These are phyloP conservation scores for Melierax canorus DNA, from an alignment of 2,113 vertebrate genomes.

Conservation along the genomic window DNA sequence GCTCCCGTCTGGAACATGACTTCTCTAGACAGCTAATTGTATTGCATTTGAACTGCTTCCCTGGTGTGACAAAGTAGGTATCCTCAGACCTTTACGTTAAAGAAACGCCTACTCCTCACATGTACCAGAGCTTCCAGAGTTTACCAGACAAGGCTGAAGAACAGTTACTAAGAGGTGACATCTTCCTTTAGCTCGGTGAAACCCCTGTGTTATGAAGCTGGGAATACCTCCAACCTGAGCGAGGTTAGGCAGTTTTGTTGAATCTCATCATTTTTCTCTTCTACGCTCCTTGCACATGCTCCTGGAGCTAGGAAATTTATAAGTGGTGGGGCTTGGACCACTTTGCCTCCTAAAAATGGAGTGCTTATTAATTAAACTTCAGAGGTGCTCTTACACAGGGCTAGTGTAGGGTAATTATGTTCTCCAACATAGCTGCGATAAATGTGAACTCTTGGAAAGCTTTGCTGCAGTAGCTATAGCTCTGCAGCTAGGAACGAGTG, in stretches of 20 bases:
- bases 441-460: background rate
- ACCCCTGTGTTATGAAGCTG: background rate
- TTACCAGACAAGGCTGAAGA: background rate
- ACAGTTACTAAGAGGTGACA: background rate
- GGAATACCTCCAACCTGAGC: background rate
- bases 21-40: background rate
- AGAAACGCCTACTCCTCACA: background rate
- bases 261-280: background rate
- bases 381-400: background rate
- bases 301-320: background rate
- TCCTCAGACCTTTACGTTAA: background rate
- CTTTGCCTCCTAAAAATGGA: background rate
- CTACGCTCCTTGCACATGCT: fast-evolving
- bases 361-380: background rate
- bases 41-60: background rate
- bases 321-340: background rate
- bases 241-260: background rate
- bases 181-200: background rate
- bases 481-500: background rate
- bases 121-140: background rate
- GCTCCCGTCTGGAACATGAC: background rate
- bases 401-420: background rate
- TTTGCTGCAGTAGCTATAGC: background rate
- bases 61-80: background rate
- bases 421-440: background rate